Percentiles rank a stretch among this genome's conserved stretches.
phyloP scores from a whole-genome alignment of 2,888 invertebrate genomes.

The Hydropsyche betteni region DNA sequence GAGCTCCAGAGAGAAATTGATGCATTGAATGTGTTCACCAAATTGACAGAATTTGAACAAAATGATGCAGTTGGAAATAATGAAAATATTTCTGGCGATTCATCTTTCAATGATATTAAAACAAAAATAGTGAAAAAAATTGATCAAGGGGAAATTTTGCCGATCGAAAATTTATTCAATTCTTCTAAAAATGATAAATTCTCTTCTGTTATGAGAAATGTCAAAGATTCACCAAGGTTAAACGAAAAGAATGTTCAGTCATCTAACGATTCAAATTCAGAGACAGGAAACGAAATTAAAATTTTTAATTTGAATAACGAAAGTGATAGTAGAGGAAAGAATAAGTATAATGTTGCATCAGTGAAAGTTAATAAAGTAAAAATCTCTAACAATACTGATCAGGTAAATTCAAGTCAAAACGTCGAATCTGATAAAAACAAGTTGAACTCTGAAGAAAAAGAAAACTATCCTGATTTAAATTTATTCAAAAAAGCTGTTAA shows the following conservation, averaged over 20 bases:
- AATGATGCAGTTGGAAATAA: neutral
- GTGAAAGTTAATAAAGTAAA: slow-evolving; percentile 7
- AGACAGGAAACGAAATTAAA: slow-evolving; percentile 9
- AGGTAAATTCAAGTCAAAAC: neutral
- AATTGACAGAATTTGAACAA: slow-evolving; percentile 8
- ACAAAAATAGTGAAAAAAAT: neutral
- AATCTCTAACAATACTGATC: neutral
- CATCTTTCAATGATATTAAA: neutral
- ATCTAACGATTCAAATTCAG: neutral
- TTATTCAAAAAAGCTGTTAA: slow-evolving; percentile 23
- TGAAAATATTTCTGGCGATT: neutral
- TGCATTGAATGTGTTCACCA: slow-evolving; percentile 1
- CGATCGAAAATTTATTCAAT: too few species aligned
- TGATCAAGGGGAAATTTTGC: neutral
- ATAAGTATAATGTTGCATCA: neutral
- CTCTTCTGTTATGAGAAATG: neutral
- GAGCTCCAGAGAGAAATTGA: neutral
- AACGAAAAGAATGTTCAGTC: neutral
- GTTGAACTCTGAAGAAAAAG: neutral
- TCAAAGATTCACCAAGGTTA: neutral
- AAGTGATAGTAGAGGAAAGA: too few species aligned
- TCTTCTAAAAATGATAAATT: too few species aligned
- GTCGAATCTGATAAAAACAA: neutral
- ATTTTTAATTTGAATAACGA: neutral
- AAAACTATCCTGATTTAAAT: slow-evolving; percentile 31